These are phyloP conservation scores for Zygogramma bicolorata DNA, from an alignment of 2,888 invertebrate species.

Conservation along the genomic window DNA sequence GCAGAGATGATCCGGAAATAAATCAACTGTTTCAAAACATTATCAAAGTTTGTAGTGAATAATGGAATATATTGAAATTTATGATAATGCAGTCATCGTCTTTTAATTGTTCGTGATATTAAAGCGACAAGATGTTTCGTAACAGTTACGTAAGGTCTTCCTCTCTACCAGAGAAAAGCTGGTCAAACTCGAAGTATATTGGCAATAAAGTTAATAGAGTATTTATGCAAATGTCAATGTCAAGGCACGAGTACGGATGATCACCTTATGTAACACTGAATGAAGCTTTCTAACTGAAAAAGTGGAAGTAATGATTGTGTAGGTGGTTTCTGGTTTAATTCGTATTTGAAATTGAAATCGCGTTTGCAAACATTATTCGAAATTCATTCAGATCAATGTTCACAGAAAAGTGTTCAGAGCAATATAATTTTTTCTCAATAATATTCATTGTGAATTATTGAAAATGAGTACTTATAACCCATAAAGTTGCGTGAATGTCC, in stretches of 20 bases:
- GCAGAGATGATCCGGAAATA: neutral
- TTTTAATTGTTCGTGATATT: constrained; percentile 9
- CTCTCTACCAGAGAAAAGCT: constrained; percentile 23
- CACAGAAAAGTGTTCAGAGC: too few species aligned
- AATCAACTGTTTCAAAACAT: neutral
- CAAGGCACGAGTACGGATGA: constrained; percentile 32
- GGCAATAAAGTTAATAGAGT: constrained; percentile 32
- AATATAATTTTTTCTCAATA: too few species aligned
- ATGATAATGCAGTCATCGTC: neutral
- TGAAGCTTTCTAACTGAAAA: neutral
- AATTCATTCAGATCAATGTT: too few species aligned
- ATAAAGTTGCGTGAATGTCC: too few species aligned
- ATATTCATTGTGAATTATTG: too few species aligned
- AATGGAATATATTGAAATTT: neutral
- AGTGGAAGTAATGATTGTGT: neutral
- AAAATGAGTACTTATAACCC: too few species aligned
- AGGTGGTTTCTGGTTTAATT: neutral
- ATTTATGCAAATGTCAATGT: constrained; percentile 42
- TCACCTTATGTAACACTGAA: constrained; percentile 24
- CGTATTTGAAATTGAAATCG: too few species aligned
- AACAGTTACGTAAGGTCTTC: neutral
- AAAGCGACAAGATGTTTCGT: neutral
- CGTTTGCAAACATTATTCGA: too few species aligned
- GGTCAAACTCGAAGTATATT: constrained; percentile 27
- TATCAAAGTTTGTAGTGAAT: neutral